Percentiles rank a stretch among this genome's conserved stretches.
Conservation (phyloP, 2,113 vertebrate species). For the Uria lomvia region DNA sequence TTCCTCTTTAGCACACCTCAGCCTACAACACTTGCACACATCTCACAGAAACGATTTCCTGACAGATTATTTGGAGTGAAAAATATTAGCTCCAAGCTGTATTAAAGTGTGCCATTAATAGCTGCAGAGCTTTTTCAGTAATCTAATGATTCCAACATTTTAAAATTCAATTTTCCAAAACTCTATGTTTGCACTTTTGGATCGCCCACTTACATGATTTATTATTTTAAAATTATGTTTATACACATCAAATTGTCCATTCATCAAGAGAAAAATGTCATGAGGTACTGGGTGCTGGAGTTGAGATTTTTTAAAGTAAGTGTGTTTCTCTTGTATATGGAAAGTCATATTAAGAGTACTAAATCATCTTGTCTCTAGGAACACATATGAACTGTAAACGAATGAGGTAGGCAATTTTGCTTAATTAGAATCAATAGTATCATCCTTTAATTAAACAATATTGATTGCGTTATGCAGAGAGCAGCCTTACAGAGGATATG, state of each 20-base stretch:
- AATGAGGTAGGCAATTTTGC: conserved; percentile 73
- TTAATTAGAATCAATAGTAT: conserved; percentile 78
- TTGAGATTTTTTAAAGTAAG: neutral
- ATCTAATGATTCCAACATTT: conserved; percentile 5
- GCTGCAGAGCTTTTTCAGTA: neutral
- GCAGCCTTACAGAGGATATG: conserved; percentile 48
- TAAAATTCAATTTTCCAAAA: conserved; percentile 46
- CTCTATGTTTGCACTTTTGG: neutral
- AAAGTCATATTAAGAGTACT: conserved; percentile 19
- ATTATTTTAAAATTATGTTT: conserved; percentile 50
- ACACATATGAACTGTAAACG: conserved; percentile 67
- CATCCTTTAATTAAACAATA: conserved; percentile 77
- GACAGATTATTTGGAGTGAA: conserved; percentile 60
- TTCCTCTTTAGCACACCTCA: neutral
- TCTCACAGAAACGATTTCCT: neutral
- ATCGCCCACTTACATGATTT: neutral
- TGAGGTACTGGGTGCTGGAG: neutral
- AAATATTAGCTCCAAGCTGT: conserved; percentile 49
- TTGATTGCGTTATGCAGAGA: conserved; percentile 64
- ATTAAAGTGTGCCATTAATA: conserved; percentile 25
- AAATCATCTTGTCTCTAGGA: conserved; percentile 66
- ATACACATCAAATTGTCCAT: neutral
- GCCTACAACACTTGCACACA: neutral
- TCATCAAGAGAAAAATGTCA: conserved; percentile 1
- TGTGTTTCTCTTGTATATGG: neutral